Evolutionary conservation across 1,140 invertebrate species (phyloP).

Genomic region (Euglossa dilemma): DNA sequence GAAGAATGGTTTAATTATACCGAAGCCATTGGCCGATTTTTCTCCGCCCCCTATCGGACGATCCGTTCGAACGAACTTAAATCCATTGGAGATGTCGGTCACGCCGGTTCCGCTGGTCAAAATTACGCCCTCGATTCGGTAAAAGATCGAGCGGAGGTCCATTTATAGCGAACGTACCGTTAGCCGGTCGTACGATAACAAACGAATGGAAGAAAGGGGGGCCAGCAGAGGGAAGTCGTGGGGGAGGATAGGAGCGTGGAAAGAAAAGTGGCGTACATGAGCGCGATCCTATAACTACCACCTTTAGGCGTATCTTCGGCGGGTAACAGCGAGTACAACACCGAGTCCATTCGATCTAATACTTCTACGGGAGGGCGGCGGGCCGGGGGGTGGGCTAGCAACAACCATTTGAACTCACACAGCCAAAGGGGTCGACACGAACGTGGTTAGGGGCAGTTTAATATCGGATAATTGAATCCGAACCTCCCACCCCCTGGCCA

Average conservation of each 20-base stretch:
- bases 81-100: not conserved
- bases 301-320: slow-evolving; percentile 76
- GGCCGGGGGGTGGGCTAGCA: slow-evolving; percentile 59
- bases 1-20: too few relatives aligned
- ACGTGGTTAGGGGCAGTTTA: slow-evolving; percentile 82
- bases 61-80: not conserved
- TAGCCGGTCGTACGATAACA: slow-evolving; percentile 17
- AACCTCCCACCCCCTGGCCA: slow-evolving; percentile 69
- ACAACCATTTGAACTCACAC: slow-evolving; percentile 79
- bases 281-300: slow-evolving; percentile 71
- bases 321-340: slow-evolving; percentile 80
- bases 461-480: slow-evolving; percentile 83
- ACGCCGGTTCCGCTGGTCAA: not conserved
- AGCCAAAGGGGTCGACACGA: slow-evolving; percentile 75
- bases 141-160: slow-evolving; percentile 18
- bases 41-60: too few relatives aligned
- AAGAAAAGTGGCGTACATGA: slow-evolving; percentile 56
- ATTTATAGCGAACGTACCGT: slow-evolving; percentile 18
- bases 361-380: slow-evolving; percentile 69
- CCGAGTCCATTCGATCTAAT: slow-evolving; percentile 82
- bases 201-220: slow-evolving; percentile 13
- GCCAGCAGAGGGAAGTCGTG: not conserved
- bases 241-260: slow-evolving; percentile 24
- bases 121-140: slow-evolving; percentile 6
- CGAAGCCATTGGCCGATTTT: too few relatives aligned